phyloP scores from a whole-genome alignment of 1,140 invertebrate species.

The Diorhabda carinulata region DNA sequence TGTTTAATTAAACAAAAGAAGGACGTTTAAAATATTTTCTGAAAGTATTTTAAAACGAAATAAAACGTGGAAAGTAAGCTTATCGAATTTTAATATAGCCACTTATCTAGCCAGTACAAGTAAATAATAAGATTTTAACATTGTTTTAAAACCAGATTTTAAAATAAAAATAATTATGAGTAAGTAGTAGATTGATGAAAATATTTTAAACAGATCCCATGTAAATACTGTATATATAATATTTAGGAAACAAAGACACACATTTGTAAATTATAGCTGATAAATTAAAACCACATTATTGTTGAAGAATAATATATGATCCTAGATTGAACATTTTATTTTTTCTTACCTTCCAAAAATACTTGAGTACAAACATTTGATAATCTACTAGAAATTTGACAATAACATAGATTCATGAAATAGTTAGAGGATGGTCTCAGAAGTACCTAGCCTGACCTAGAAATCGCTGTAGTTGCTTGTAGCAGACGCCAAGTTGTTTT shows the following conservation, averaged over 20 bases:
- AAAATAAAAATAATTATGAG: constrained; percentile 10
- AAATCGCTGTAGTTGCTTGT: no score
- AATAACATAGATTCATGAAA: no score
- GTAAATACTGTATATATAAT: constrained; percentile 41
- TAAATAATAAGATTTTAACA: constrained; percentile 16
- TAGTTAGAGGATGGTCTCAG: no score
- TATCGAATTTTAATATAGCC: constrained; percentile 9
- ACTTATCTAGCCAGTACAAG: constrained; percentile 6
- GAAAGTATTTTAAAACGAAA: constrained; percentile 11
- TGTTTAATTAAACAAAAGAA: constrained; percentile 21
- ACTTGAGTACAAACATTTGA: neutral
- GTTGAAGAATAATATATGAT: constrained; percentile 44
- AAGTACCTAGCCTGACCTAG: no score
- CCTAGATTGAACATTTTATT: constrained; percentile 22
- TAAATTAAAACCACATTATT: constrained; percentile 39
- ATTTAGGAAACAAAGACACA: constrained; percentile 32
- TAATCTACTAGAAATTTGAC: neutral
- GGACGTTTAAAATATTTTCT: constrained; percentile 39
- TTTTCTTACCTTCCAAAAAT: neutral
- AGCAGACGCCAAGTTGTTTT: no score
- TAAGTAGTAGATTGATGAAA: constrained; percentile 19
- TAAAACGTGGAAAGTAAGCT: neutral
- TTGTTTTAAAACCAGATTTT: constrained; percentile 12
- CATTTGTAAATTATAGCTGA: constrained; percentile 43
- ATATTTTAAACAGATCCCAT: constrained; percentile 39